Evolutionary conservation across 2,113 vertebrate species (phyloP).

Genomic region (Phoxinus phoxinus): DNA sequence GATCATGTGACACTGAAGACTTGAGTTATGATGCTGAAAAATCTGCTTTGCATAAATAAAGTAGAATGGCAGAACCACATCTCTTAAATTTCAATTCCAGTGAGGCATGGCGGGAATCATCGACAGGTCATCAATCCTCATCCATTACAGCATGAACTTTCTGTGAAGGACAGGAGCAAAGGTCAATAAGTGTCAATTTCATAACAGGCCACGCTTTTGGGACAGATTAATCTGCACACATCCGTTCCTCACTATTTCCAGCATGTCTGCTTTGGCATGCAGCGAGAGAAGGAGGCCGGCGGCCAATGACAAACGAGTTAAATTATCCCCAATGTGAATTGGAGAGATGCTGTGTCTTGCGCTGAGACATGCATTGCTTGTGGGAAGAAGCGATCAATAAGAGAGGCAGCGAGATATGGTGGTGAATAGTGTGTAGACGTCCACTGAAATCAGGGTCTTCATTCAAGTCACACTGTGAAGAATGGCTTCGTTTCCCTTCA

Average conservation of each 20-base stretch:
- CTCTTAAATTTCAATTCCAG: background rate
- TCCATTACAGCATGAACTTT: background rate
- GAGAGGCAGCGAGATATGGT: background rate
- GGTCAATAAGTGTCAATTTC: background rate
- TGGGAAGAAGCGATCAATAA: conserved; percentile 42
- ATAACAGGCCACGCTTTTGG: background rate
- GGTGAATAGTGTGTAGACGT: conserved; percentile 11
- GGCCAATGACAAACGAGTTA: conserved; percentile 46
- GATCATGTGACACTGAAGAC: too few species aligned
- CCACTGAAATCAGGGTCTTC: background rate
- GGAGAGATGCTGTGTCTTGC: conserved; percentile 28
- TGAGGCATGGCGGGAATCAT: background rate
- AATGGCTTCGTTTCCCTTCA: background rate
- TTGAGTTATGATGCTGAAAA: too few species aligned
- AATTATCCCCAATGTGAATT: conserved; percentile 40
- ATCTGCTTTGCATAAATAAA: too few species aligned
- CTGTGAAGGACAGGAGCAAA: background rate
- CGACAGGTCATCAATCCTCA: background rate
- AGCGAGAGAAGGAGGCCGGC: background rate
- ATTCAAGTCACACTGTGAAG: conserved; percentile 22
- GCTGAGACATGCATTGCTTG: conserved; percentile 41
- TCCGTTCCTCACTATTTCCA: conserved; percentile 15
- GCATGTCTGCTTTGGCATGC: background rate
- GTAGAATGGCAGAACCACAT: background rate
- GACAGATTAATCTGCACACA: background rate